Conservation (phyloP, 2,113 vertebrate species). For the Colinus virginianus region DNA sequence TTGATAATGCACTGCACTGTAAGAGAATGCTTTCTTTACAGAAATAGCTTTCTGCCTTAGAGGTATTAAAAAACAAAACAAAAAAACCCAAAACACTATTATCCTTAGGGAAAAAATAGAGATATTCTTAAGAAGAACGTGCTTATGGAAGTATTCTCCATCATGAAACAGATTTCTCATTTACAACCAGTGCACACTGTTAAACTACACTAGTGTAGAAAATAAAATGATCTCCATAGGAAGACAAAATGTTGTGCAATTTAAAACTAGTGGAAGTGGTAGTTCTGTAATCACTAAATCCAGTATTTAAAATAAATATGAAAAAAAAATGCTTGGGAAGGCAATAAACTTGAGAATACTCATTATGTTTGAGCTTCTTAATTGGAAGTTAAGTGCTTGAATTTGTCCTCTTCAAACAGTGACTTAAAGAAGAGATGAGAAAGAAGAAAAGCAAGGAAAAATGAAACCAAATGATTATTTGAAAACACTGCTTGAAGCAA, state of each 20-base stretch:
- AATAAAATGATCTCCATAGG: background rate
- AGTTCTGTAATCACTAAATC: background rate
- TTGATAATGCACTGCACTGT: background rate
- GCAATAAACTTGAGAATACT: background rate
- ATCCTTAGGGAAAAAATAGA: background rate
- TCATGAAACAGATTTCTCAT: background rate
- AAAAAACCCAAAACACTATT: background rate
- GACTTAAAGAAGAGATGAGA: background rate
- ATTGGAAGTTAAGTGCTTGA: background rate
- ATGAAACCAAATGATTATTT: background rate
- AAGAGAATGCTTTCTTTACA: background rate
- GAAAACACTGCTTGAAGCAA: background rate
- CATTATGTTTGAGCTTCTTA: background rate
- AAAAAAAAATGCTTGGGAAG: background rate
- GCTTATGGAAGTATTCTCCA: background rate
- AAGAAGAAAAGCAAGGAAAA: background rate
- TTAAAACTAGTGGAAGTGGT: background rate
- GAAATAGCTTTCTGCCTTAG: background rate
- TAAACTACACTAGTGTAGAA: background rate
- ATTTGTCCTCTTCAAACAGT: background rate
- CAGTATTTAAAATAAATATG: background rate
- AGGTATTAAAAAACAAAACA: background rate
- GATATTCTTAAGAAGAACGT: background rate
- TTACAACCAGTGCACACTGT: background rate
- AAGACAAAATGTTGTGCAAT: background rate